Base-by-base conservation (phyloP, 2,888 invertebrate genomes). In the Tiliacea citrago region DNA sequence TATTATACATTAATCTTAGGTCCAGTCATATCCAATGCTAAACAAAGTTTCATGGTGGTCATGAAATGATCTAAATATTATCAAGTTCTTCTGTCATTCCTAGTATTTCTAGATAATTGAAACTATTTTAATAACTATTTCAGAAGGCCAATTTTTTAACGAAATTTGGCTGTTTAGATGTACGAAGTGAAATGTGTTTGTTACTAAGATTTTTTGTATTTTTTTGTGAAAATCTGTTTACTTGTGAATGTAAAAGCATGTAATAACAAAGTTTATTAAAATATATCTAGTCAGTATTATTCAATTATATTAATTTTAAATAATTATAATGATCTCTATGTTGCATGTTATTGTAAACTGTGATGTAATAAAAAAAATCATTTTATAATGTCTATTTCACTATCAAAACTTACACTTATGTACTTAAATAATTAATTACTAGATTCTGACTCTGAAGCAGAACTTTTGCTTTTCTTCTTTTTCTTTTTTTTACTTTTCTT, bases 401-500 rank as follows among this genome's bases (percentile, higher is more conserved):
- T 66, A 66, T 7, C 8, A 55, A 58, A 42, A 58, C 21, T 68
- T 69, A 39, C 24, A 73, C 21, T 13, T 47, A 16, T 45, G 39
- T 83, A 29, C 35, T 29, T 16, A 45, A 9, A 2, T 39, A 86
- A 35, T 79, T 86, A 88, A 82, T 81, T 81, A 86, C 84, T 90
- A 66, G 90, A 90, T 73, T 87, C 88, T 70, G 91, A 92, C 73
- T 90, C 89, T n/a, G 95, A 95, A 71, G 90, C 91, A 66, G 90
- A 93, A 84, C 89, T 93, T 87, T 88, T 91, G 55, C 87, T 90
- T 78, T 83, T 91, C 83, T 92, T 94, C 84, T 94, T 94, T 84
- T 94, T 95, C 87, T 95, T 95, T 86, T 94, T 95, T 83, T 95
- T 95, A 78, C 92, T 94, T 85, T 95, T 95, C 83, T 94, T 94